A percentile compares a stretch with the other conserved stretches of the same genome.
These are phyloP conservation scores for Acanthaster planci DNA, from an alignment of 35 echinoderm and acorn worm genomes.

Conservation along the genomic window DNA sequence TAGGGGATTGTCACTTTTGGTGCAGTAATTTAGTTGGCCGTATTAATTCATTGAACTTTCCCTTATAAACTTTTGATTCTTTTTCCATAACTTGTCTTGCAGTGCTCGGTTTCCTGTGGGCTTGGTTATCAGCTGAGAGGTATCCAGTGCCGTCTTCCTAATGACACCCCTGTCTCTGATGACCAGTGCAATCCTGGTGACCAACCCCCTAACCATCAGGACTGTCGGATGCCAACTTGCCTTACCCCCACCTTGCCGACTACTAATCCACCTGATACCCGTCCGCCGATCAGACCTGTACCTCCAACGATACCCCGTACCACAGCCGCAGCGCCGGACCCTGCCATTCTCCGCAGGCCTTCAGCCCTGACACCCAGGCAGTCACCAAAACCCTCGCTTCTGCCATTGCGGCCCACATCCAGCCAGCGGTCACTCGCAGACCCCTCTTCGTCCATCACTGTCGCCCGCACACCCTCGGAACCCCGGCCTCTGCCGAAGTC, in stretches of 20 bases:
- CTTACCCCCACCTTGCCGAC: conserved; percentile 24
- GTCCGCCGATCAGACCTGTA: background rate
- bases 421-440: background rate
- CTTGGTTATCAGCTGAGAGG: conserved; percentile 42
- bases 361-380: background rate
- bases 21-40: too few relatives aligned
- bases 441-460: background rate
- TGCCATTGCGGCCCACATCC: background rate
- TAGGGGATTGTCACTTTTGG: too few relatives aligned
- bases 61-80: too few relatives aligned
- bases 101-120: conserved; percentile 81
- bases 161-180: conserved; percentile 27
- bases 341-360: background rate
- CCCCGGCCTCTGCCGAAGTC: background rate
- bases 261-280: conserved; percentile 9
- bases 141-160: conserved; percentile 46
- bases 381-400: background rate
- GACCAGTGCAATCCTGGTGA: conserved; percentile 35
- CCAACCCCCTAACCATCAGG: conserved; percentile 45
- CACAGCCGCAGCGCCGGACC: conserved; percentile 1
- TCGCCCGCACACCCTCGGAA: background rate
- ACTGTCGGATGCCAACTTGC: conserved; percentile 38
- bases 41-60: too few relatives aligned
- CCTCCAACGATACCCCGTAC: background rate
- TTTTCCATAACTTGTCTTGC: background rate